Conservation (phyloP, 2,888 invertebrate species). For the Ctenicera cuprea region DNA sequence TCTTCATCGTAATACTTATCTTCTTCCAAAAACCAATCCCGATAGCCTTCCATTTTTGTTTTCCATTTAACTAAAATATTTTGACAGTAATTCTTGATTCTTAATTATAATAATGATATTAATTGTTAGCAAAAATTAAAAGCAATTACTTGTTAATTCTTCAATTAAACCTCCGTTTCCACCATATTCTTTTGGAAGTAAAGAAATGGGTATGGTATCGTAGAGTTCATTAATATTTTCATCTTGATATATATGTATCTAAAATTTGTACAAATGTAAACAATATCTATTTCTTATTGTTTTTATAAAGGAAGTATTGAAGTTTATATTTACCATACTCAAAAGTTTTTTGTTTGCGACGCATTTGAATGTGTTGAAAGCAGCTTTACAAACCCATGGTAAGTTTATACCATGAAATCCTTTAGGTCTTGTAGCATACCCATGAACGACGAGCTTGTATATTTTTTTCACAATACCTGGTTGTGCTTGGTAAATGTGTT, state of each 20-base stretch:
- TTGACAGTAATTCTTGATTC: too few relatives aligned
- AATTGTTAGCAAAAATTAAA: too few relatives aligned
- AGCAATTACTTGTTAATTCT: not conserved
- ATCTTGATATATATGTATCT: not conserved
- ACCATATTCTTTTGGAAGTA: constrained; percentile 7
- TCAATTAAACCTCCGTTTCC: not conserved
- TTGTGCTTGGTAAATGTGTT: not conserved
- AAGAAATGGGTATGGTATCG: not conserved
- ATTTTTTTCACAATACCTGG: not conserved
- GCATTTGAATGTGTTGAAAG: not conserved
- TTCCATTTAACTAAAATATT: constrained; percentile 4
- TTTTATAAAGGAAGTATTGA: too few relatives aligned
- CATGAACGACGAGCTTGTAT: not conserved
- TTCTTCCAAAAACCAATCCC: constrained; percentile 10
- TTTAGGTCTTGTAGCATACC: not conserved
- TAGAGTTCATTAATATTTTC: not conserved
- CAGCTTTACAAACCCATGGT: not conserved
- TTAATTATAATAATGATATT: too few relatives aligned
- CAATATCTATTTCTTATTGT: too few relatives aligned
- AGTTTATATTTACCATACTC: not conserved
- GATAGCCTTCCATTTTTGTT: not conserved
- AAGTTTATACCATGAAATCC: not conserved
- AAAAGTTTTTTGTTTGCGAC: not conserved
- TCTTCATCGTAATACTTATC: too few relatives aligned
- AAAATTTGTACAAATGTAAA: not conserved